A percentile compares a stretch with the other conserved stretches of the same genome.
Conservation (phyloP, 2,888 invertebrate species). For the Himalopsyche tibetana region DNA sequence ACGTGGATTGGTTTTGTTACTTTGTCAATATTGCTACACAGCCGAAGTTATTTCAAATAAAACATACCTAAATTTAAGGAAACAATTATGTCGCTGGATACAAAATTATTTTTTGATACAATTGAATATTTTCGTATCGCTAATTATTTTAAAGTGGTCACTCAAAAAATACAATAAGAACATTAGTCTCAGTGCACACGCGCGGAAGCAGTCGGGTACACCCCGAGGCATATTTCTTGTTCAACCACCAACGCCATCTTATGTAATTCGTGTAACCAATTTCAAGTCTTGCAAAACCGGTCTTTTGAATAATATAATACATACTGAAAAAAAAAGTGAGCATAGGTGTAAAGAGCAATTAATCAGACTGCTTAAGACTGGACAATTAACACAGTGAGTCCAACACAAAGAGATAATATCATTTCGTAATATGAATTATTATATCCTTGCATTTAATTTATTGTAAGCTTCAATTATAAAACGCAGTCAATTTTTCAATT, state of each 20-base stretch:
- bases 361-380: slow-evolving; percentile 12
- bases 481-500: too few relatives aligned
- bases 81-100: too few relatives aligned
- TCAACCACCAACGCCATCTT: slow-evolving; percentile 35
- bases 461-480: too few relatives aligned
- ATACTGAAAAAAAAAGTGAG: neutral
- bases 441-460: too few relatives aligned
- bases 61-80: too few relatives aligned
- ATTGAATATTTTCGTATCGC: too few relatives aligned
- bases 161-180: too few relatives aligned
- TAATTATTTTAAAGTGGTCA: too few relatives aligned
- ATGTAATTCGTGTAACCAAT: slow-evolving; percentile 1
- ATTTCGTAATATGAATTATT: neutral
- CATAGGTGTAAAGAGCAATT: slow-evolving; percentile 13
- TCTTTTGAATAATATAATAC: slow-evolving; percentile 5
- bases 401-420: neutral
- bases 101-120: too few relatives aligned
- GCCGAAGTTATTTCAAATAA: too few relatives aligned
- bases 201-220: slow-evolving; percentile 12
- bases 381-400: slow-evolving; percentile 6
- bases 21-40: too few relatives aligned
- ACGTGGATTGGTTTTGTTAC: too few relatives aligned
- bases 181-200: neutral
- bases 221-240: neutral
- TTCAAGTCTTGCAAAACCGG: slow-evolving; percentile 20